Base-by-base conservation (phyloP, 2,888 invertebrate species). In the Chelonus formosanus region DNA sequence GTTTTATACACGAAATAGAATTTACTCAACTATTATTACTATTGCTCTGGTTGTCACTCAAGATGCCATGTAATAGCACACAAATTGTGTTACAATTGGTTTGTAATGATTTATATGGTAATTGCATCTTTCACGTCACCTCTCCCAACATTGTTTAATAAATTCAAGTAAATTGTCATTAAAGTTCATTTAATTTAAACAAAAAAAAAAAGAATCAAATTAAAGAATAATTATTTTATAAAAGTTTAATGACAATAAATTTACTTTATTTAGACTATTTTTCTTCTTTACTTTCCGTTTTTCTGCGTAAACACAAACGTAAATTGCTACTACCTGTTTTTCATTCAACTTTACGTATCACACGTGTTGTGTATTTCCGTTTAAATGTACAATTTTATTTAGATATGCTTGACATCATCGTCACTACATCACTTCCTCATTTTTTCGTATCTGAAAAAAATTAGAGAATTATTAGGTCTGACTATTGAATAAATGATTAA, bases 131-230 rank as follows among this genome's bases (percentile, higher is more conserved):
- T 79, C 70, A 80, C 71, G 78, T 80, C 73, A 82, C 80, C 77
- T 81, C 80, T 71, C 79, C 81, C 76, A 79, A 74, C 81, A 81
- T 82, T 70, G 73, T 79, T 70, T 74, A 54, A 54, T 48, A 44
- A 40, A 44, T 53, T 44, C n/a, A 32, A 44, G 6, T 34, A 31
- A 20, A 36, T 5, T 32, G 32, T n/a, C n/a, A 40, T 20, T 48
- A 20, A n/a, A 48, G 31, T 48, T 31, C 8, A 48, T 48, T 5
- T 5, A 20, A 20, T n/a, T 5, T 5, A 7, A 45, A n/a, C n/a
- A 31, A 4, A 4, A 48, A 48, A n/a, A 48, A 20, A 20, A 10
- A 48, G n/a, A 20, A 5, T 48, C 10, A 5, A 48, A 48, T 10
- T 48, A 3, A 48, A 48, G 3, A 48, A 10, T 44, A 44, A 10